Percentiles rank a stretch among this genome's conserved stretches.
Conservation (phyloP, 2,113 vertebrate genomes). For the Hippocampus guttulatus region DNA sequence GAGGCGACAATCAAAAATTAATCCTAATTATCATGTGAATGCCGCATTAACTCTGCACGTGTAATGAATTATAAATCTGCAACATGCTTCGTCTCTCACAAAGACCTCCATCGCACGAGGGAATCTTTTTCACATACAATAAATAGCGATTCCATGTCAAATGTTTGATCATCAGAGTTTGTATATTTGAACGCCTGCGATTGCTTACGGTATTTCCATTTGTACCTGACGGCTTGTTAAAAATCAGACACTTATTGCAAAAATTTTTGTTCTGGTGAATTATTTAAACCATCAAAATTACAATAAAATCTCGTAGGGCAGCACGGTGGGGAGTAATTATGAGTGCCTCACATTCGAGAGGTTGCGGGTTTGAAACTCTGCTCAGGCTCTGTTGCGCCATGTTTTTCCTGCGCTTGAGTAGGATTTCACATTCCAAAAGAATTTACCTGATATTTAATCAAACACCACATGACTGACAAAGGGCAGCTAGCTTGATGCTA, state of each 20-base stretch:
- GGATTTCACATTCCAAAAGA: no score
- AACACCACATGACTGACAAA: no score
- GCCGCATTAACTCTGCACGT: constrained; percentile 68
- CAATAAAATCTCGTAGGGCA: no score
- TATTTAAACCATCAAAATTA: no score
- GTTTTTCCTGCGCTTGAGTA: no score
- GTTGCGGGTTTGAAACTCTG: no score
- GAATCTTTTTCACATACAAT: constrained; percentile 31
- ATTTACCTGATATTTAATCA: no score
- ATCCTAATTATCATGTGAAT: constrained; percentile 77
- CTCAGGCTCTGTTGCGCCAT: no score
- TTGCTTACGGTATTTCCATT: neutral
- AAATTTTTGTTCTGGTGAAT: neutral
- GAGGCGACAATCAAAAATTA: constrained; percentile 73
- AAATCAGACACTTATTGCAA: neutral
- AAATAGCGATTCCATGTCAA: constrained; percentile 15
- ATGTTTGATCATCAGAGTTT: neutral
- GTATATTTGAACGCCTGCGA: neutral
- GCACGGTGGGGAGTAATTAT: no score
- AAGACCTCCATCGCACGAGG: constrained; percentile 33
- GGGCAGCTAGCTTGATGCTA: no score
- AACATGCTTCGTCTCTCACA: constrained; percentile 71
- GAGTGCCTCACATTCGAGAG: no score
- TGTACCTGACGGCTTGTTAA: no score
- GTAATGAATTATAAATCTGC: constrained; percentile 72